A percentile compares a stretch with the other conserved stretches of the same genome.
Conservation (phyloP, 2,113 vertebrate species). For the Ornithorhynchus anatinus region DNA sequence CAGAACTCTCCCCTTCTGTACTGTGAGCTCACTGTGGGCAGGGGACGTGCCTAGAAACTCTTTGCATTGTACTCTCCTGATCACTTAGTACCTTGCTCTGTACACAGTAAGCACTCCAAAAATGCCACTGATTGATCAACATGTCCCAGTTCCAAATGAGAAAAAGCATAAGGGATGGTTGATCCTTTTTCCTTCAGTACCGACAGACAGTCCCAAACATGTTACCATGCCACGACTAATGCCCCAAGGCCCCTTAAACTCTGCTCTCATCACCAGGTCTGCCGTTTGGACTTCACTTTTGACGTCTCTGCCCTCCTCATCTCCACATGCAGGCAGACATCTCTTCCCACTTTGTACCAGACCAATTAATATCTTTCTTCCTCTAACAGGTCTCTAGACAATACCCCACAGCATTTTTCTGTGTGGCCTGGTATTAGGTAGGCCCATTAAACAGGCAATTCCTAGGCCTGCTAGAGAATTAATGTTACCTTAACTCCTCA, state of each 20-base stretch:
- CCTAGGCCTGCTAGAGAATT: slow-evolving; percentile 50
- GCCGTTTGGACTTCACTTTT: slow-evolving; percentile 20
- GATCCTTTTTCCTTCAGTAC: slow-evolving; percentile 13
- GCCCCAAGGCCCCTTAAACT: slow-evolving; percentile 5
- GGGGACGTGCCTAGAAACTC: no score
- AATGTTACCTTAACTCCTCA: slow-evolving; percentile 50
- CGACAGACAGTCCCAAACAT: slow-evolving; percentile 35
- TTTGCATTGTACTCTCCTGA: no score
- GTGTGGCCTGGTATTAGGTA: slow-evolving; percentile 63
- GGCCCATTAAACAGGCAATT: slow-evolving; percentile 65
- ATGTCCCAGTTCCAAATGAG: slow-evolving; percentile 13
- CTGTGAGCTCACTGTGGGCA: no score
- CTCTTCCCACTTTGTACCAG: slow-evolving; percentile 51
- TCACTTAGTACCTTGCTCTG: no score
- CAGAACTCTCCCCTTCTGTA: no score
- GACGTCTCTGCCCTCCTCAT: slow-evolving; percentile 36
- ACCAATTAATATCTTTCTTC: slow-evolving; percentile 65
- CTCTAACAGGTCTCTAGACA: slow-evolving; percentile 63
- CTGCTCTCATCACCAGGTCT: slow-evolving; percentile 37
- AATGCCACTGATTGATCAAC: no score
- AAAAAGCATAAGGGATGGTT: slow-evolving; percentile 50
- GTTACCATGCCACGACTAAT: slow-evolving; percentile 35
- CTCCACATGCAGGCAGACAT: slow-evolving; percentile 45
- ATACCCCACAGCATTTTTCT: slow-evolving; percentile 63
- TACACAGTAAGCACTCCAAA: no score